Evolutionary conservation across 2,888 invertebrate species (phyloP).

Genomic region (Mechanitis messenoides): DNA sequence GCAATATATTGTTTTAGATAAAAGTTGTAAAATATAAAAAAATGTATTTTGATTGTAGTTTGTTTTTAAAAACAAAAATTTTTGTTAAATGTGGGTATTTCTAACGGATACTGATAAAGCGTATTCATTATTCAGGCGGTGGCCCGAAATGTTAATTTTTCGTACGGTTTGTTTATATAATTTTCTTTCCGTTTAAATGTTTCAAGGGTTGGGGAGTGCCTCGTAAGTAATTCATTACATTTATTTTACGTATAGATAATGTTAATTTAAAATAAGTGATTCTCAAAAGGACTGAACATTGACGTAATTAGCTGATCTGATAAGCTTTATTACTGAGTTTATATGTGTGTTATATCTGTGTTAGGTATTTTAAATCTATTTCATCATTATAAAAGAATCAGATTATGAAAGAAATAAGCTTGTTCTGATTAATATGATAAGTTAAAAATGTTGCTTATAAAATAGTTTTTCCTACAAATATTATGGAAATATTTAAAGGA

Average conservation of each 20-base stretch:
- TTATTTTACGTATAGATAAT: conserved; percentile 2
- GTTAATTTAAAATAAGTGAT: background rate
- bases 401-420: no score
- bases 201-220: conserved; percentile 11
- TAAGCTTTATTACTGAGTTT: background rate
- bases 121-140: conserved; percentile 32
- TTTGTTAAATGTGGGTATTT: conserved; percentile 27
- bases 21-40: no score
- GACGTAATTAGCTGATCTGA: background rate
- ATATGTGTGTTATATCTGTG: no score
- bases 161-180: conserved; percentile 28
- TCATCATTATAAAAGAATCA: no score
- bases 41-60: background rate
- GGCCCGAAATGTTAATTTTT: conserved; percentile 30
- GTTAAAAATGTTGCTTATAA: no score
- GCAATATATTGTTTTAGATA: no score
- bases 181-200: conserved; percentile 26
- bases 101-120: conserved; percentile 30
- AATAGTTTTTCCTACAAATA: no score
- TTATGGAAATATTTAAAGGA: no score
- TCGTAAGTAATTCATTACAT: conserved; percentile 15
- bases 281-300: background rate
- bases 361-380: no score
- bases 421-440: no score
- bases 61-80: background rate